Evolutionary conservation across 2,888 invertebrate genomes (phyloP).

Genomic region (Melolontha melolontha): DNA sequence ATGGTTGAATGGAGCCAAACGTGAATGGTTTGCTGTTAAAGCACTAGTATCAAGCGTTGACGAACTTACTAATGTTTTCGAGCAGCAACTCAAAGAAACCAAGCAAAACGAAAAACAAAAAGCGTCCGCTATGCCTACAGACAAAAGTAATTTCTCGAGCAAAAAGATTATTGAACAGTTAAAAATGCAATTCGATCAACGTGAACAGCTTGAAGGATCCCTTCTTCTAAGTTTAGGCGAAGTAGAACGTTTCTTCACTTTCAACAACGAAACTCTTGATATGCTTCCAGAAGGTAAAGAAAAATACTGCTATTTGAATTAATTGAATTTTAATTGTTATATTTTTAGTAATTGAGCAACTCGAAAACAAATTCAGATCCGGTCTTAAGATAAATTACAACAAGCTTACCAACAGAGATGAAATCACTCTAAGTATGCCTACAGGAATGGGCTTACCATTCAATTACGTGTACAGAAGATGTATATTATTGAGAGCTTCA

Average conservation of each 20-base stretch:
- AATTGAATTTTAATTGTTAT: constrained; percentile 35
- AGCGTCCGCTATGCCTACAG: constrained; percentile 47
- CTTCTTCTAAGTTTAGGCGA: constrained; percentile 65
- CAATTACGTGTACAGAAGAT: constrained; percentile 72
- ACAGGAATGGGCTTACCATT: constrained; percentile 80
- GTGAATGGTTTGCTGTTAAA: constrained; percentile 53
- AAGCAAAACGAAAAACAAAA: constrained; percentile 52
- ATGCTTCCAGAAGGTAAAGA: constrained; percentile 63
- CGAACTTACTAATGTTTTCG: constrained; percentile 59
- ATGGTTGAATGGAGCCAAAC: constrained; percentile 61
- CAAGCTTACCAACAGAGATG: constrained; percentile 70
- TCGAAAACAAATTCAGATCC: constrained; percentile 63
- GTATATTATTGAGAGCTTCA: constrained; percentile 69
- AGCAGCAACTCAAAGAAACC: constrained; percentile 56
- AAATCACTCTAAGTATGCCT: constrained; percentile 73
- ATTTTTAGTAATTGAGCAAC: constrained; percentile 60
- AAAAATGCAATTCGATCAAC: constrained; percentile 68
- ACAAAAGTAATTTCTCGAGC: constrained; percentile 64
- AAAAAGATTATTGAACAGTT: constrained; percentile 71
- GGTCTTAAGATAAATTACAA: constrained; percentile 71
- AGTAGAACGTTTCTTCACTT: constrained; percentile 66
- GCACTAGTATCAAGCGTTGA: constrained; percentile 66
- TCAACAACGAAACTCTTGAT: constrained; percentile 70
- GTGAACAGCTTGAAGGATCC: constrained; percentile 70
- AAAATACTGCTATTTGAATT: background rate